These are phyloP conservation scores for Clarias batrachus DNA, from an alignment of 2,113 vertebrate genomes.

Conservation along the genomic window DNA sequence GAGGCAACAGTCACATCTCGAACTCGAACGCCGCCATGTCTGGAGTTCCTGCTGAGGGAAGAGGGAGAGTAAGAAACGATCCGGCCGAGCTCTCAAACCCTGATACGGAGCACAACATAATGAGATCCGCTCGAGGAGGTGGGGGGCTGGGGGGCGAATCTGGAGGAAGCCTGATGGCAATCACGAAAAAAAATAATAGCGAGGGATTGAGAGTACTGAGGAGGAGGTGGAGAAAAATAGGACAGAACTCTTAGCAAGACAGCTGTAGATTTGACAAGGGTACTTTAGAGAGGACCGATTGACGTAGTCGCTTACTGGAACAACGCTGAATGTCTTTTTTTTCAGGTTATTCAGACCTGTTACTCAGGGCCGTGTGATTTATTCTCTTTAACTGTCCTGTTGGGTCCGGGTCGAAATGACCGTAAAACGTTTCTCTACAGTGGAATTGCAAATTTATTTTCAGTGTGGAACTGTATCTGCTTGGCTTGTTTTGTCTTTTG, in stretches of 20 bases:
- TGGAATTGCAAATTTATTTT: not conserved
- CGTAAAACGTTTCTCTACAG: not conserved
- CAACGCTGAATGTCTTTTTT: not conserved
- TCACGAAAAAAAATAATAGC: slow-evolving; percentile 57
- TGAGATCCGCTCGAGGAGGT: slow-evolving; percentile 59
- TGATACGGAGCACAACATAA: slow-evolving; percentile 76
- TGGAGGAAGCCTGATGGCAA: slow-evolving; percentile 36
- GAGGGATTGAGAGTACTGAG: slow-evolving; percentile 65
- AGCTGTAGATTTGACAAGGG: not conserved
- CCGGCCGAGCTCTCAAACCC: slow-evolving; percentile 72
- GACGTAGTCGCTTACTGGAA: not conserved
- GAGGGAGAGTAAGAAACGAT: slow-evolving; percentile 48
- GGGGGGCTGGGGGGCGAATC: slow-evolving; percentile 68
- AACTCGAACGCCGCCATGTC: slow-evolving; percentile 43
- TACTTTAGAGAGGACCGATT: not conserved
- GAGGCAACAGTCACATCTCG: slow-evolving; percentile 37
- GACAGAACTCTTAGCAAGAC: slow-evolving; percentile 8
- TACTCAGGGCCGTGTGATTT: not conserved
- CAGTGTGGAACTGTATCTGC: not conserved
- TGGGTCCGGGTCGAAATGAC: not conserved
- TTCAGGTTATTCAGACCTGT: not conserved
- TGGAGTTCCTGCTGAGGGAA: slow-evolving; percentile 48
- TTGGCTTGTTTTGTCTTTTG: too few species aligned
- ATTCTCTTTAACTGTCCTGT: not conserved
- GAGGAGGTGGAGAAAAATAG: slow-evolving; percentile 58